A percentile compares a stretch with the other conserved stretches of the same genome.
phyloP scores from a whole-genome alignment of 2,797 vertebrate genomes.

The Leptatherina wallacei region DNA sequence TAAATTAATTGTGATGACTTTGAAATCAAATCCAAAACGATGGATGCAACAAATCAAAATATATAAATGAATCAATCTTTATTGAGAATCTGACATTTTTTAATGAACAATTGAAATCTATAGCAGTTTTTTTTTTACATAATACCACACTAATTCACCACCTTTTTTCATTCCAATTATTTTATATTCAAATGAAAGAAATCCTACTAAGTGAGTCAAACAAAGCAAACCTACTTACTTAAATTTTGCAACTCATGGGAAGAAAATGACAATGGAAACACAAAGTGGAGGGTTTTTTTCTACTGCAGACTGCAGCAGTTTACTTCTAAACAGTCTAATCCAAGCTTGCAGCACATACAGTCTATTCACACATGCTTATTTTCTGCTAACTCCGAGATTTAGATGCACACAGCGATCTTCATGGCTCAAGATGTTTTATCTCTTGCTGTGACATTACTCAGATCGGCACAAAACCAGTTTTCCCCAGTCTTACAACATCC shows the following conservation, averaged over 20 bases:
- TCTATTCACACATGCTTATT: conserved; percentile 11
- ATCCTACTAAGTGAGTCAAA: background rate
- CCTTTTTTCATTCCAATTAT: background rate
- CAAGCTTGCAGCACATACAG: background rate
- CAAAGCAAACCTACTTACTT: background rate
- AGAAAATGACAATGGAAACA: background rate
- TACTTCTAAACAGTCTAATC: conserved; percentile 6
- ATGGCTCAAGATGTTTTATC: conserved; percentile 31
- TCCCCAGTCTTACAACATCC: conserved; percentile 28
- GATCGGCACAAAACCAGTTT: conserved; percentile 21
- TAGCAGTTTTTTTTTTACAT: background rate
- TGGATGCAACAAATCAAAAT: background rate
- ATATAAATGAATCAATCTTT: background rate
- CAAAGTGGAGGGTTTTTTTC: background rate
- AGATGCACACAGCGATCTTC: conserved; percentile 43
- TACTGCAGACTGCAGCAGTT: background rate
- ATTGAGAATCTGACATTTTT: background rate
- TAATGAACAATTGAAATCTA: background rate
- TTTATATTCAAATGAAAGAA: background rate
- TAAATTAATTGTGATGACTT: background rate
- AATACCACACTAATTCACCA: background rate
- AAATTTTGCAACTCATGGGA: background rate
- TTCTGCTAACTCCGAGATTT: conserved; percentile 12
- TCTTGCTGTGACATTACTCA: conserved; percentile 50
- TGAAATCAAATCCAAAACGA: background rate